phyloP scores from a whole-genome alignment of 2,113 vertebrate species.

The Petromus typicus region DNA sequence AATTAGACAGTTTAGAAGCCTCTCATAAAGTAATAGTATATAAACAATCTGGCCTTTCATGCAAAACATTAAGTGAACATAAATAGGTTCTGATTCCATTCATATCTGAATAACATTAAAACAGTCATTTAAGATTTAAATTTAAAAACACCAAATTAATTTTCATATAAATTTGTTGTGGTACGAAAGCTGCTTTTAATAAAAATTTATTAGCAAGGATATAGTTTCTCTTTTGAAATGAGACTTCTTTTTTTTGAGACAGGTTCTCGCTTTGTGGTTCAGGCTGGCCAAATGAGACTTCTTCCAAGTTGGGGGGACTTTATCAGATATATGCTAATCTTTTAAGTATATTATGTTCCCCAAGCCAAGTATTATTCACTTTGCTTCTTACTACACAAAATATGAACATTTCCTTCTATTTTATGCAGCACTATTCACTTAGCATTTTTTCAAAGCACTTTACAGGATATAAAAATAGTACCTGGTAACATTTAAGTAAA shows the following conservation, averaged over 20 bases:
- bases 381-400: constrained; percentile 62
- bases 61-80: constrained; percentile 30
- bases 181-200: constrained; percentile 54
- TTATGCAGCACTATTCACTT: constrained; percentile 67
- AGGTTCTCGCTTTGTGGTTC: too few relatives aligned
- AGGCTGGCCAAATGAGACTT: constrained; percentile 40
- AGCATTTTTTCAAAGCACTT: constrained; percentile 71
- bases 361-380: constrained; percentile 38
- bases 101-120: constrained; percentile 53
- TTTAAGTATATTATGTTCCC: constrained; percentile 5
- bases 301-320: neutral
- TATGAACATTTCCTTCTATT: constrained; percentile 52
- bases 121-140: neutral
- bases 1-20: constrained; percentile 45
- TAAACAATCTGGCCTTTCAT: constrained; percentile 46
- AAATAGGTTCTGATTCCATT: constrained; percentile 58
- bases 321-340: neutral
- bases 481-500: constrained; percentile 74
- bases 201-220: constrained; percentile 14
- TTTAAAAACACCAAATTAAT: constrained; percentile 37
- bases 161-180: constrained; percentile 61
- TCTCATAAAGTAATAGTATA: constrained; percentile 40
- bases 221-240: constrained; percentile 51
- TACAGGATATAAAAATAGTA: constrained; percentile 78
- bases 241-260: too few relatives aligned